Conservation (phyloP, 2,888 invertebrate species). For the Amphiduros pacificus region DNA sequence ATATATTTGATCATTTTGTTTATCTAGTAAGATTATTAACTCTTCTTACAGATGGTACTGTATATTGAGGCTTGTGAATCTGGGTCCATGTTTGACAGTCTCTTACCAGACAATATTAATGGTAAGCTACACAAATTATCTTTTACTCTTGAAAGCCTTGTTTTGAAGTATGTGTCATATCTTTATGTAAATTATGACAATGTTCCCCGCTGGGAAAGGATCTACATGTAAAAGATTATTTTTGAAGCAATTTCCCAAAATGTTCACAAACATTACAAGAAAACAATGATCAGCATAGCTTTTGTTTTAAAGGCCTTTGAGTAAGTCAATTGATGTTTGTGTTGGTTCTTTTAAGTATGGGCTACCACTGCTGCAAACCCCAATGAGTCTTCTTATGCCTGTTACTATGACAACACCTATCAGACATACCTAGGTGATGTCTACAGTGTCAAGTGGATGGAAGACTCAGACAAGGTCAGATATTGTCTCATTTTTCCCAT, state of each 20-base stretch:
- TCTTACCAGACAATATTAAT: constrained; percentile 63
- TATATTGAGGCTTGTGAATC: constrained; percentile 69
- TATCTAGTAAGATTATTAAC: not conserved
- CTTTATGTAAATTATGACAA: too few species aligned
- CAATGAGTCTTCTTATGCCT: constrained; percentile 67
- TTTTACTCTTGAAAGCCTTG: too few species aligned
- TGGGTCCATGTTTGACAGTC: constrained; percentile 67
- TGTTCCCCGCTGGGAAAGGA: not conserved
- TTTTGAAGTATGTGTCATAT: too few species aligned
- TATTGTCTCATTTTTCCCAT: too few species aligned
- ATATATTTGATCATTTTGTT: not conserved
- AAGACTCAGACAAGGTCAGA: constrained; percentile 63
- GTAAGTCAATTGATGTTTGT: not conserved
- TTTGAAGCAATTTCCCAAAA: not conserved
- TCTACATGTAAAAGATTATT: not conserved
- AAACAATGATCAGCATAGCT: not conserved
- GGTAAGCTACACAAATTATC: constrained; percentile 61
- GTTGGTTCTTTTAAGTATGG: constrained; percentile 45
- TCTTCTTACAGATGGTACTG: constrained; percentile 62
- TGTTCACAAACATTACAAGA: not conserved
- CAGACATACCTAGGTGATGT: constrained; percentile 66
- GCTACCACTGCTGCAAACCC: constrained; percentile 67
- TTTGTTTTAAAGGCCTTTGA: too few species aligned
- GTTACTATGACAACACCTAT: constrained; percentile 64
- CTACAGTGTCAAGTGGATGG: constrained; percentile 69